Evolutionary conservation across 2,797 vertebrate species (phyloP).

Genomic region (Protonibea diacanthus): DNA sequence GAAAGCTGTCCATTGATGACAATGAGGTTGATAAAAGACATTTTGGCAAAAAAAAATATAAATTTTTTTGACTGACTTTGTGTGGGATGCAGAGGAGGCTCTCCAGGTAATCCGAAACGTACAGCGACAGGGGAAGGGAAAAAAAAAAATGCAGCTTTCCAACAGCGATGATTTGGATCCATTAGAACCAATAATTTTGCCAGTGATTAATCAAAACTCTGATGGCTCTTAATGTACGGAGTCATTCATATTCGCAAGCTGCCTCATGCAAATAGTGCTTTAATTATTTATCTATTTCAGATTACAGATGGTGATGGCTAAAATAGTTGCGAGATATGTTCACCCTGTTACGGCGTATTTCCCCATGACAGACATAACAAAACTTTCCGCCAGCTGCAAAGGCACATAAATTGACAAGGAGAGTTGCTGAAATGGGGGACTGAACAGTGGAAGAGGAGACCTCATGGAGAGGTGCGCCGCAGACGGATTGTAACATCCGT

Average conservation of each 20-base stretch:
- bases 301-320: neutral
- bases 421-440: neutral
- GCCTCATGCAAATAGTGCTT: conserved; percentile 5
- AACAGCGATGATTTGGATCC: neutral
- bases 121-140: neutral
- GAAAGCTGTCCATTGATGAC: neutral
- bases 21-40: conserved; percentile 5
- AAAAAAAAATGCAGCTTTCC: neutral
- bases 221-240: conserved; percentile 1
- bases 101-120: neutral
- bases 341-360: neutral
- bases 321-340: neutral
- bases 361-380: neutral
- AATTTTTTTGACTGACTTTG: neutral
- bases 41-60: neutral
- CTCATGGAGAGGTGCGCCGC: neutral
- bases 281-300: conserved; percentile 11
- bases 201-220: neutral
- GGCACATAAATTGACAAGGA: neutral
- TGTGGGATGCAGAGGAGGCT: conserved; percentile 1
- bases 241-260: conserved; percentile 27
- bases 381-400: neutral
- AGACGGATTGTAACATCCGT: neutral
- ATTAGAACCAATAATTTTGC: conserved; percentile 12
- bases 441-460: neutral